These are phyloP conservation scores for Chironomus riparius DNA, from an alignment of 2,888 invertebrate genomes.

Conservation along the genomic window DNA sequence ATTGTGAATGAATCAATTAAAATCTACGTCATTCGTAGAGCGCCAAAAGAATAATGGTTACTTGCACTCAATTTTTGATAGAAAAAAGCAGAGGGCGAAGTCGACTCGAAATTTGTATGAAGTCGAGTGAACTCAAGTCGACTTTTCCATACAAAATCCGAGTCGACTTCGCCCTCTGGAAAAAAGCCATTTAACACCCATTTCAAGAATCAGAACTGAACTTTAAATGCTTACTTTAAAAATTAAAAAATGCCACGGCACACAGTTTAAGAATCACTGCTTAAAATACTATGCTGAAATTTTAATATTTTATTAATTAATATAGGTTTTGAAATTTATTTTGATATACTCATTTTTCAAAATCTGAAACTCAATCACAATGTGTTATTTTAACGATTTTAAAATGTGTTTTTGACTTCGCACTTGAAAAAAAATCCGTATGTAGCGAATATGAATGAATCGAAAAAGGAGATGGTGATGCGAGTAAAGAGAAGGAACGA, in stretches of 20 bases:
- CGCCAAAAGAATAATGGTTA: neutral
- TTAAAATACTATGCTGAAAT: no score
- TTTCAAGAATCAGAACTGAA: no score
- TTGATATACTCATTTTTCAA: neutral
- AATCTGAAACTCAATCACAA: neutral
- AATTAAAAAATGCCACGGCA: no score
- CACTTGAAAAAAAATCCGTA: neutral
- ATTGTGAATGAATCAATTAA: constrained; percentile 11
- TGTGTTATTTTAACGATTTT: constrained; percentile 1
- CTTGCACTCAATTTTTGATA: neutral
- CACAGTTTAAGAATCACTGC: no score
- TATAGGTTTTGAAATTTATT: neutral
- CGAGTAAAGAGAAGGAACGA: neutral
- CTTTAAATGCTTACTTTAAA: no score
- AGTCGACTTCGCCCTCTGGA: no score
- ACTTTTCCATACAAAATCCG: no score
- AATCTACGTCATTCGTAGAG: constrained; percentile 10
- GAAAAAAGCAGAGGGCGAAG: no score
- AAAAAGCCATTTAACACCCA: no score
- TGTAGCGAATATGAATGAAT: neutral
- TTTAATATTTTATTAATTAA: no score
- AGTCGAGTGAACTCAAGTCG: no score
- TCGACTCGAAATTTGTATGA: no score
- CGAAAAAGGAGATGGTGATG: neutral
- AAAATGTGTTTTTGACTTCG: constrained; percentile 4